Percentiles rank a stretch among this genome's conserved stretches.
Evolutionary conservation across 2,113 vertebrate genomes (phyloP).

Genomic region (Polypterus senegalus): DNA sequence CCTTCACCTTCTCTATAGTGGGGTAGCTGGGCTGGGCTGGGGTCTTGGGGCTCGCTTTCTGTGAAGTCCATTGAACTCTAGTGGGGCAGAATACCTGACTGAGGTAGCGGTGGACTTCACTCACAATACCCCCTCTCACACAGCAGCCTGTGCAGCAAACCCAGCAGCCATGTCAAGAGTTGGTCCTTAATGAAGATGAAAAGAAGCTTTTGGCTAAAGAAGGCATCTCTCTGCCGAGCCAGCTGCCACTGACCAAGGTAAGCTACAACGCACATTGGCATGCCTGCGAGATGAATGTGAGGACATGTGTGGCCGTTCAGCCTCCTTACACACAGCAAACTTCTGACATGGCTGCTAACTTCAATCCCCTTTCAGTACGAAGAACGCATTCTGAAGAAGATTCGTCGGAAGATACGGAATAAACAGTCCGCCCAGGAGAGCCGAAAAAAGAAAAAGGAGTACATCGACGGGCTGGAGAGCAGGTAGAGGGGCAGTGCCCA

Average conservation of each 20-base stretch:
- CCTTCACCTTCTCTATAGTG: no score
- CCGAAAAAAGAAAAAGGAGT: constrained; percentile 85
- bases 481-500: constrained; percentile 40
- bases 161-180: constrained; percentile 54
- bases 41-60: no score
- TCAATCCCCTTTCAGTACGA: constrained; percentile 52
- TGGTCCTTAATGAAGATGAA: constrained; percentile 81
- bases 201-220: constrained; percentile 86
- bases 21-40: no score
- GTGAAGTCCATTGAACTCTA: no score
- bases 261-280: no score
- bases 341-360: constrained; percentile 5
- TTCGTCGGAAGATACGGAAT: constrained; percentile 85
- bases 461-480: constrained; percentile 74
- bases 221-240: constrained; percentile 64
- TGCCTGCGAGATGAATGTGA: not conserved
- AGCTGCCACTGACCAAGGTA: constrained; percentile 88
- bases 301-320: not conserved
- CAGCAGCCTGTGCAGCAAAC: constrained; percentile 31
- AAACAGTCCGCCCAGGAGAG: constrained; percentile 89
- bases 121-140: no score
- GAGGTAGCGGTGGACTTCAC: no score
- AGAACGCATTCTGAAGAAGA: constrained; percentile 84
- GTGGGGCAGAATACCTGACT: no score
- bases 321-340: not conserved